A percentile compares a stretch with the other conserved stretches of the same genome.
Evolutionary conservation across 1,140 invertebrate species (phyloP).

Genomic region (Phortica variegata): DNA sequence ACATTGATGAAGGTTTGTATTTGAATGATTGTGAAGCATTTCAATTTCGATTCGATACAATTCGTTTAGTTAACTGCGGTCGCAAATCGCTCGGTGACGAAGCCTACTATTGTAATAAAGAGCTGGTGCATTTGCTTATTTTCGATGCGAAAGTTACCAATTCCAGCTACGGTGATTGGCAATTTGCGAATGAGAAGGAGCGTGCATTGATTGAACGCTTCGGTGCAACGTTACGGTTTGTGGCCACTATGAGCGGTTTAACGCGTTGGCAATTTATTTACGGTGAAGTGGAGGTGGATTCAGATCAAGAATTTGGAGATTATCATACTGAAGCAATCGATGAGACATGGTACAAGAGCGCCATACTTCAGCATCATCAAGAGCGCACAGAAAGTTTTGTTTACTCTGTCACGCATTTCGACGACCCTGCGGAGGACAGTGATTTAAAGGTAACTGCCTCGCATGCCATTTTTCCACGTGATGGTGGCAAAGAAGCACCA

Average conservation of each 20-base stretch:
- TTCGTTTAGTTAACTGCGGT: conserved; percentile 61
- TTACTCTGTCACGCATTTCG: conserved; percentile 75
- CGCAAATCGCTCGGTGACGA: conserved; percentile 65
- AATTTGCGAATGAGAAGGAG: conserved; percentile 60
- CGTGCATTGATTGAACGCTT: conserved; percentile 65
- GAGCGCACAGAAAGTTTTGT: conserved; percentile 72
- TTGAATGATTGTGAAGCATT: too few relatives aligned
- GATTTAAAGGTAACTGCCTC: conserved; percentile 74
- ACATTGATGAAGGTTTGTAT: conserved; percentile 36
- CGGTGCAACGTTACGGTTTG: conserved; percentile 73
- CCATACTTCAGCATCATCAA: conserved; percentile 80
- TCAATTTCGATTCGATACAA: neutral
- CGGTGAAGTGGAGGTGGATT: conserved; percentile 58
- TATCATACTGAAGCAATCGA: conserved; percentile 78
- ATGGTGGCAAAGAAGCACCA: conserved; percentile 75
- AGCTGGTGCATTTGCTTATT: conserved; percentile 79
- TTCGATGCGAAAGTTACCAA: conserved; percentile 84
- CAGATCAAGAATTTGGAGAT: conserved; percentile 74
- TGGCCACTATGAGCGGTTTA: conserved; percentile 84
- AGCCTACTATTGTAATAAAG: conserved; percentile 81
- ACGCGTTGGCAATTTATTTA: conserved; percentile 79
- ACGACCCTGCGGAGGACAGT: conserved; percentile 60
- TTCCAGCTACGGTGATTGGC: conserved; percentile 66
- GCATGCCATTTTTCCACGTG: conserved; percentile 80
- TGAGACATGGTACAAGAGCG: conserved; percentile 89